Evolutionary conservation across 2,797 vertebrate genomes (phyloP).

Genomic region (Microctenopoma steveboyesi): DNA sequence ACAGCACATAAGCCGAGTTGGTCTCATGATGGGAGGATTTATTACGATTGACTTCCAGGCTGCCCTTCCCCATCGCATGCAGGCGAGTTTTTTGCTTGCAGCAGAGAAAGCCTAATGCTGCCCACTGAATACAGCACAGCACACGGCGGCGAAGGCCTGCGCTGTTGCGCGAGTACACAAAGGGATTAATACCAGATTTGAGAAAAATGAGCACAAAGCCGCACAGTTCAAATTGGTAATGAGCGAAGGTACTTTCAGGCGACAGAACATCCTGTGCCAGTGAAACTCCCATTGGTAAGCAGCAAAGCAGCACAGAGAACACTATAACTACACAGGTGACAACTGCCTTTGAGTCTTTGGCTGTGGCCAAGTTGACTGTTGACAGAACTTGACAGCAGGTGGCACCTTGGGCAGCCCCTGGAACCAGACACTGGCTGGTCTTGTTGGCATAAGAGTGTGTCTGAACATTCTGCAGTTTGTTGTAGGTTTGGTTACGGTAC

Average conservation of each 20-base stretch:
- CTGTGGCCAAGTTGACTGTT: slow-evolving; percentile 88
- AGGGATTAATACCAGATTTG: slow-evolving; percentile 97
- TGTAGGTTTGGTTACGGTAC: slow-evolving; percentile 91
- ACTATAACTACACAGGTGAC: slow-evolving; percentile 93
- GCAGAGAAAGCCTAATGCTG: slow-evolving; percentile 87
- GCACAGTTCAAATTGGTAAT: slow-evolving; percentile 95
- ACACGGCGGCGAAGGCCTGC: slow-evolving; percentile 91
- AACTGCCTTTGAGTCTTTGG: slow-evolving; percentile 94
- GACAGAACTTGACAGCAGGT: slow-evolving; percentile 89
- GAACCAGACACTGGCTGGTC: slow-evolving; percentile 68
- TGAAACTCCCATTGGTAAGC: slow-evolving; percentile 91
- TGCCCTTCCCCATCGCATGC: slow-evolving; percentile 93
- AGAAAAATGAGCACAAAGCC: slow-evolving; percentile 95
- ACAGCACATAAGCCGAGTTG: slow-evolving; percentile 94
- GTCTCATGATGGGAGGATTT: slow-evolving; percentile 98
- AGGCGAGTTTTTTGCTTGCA: slow-evolving; percentile 94
- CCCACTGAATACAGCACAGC: slow-evolving; percentile 89
- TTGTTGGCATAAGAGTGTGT: slow-evolving; percentile 82
- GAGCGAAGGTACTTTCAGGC: slow-evolving; percentile 85
- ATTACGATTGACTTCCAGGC: slow-evolving; percentile 94
- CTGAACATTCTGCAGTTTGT: slow-evolving; percentile 88
- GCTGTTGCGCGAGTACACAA: slow-evolving; percentile 97
- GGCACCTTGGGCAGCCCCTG: slow-evolving; percentile 79
- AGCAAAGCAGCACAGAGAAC: slow-evolving; percentile 93
- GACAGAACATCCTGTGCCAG: slow-evolving; percentile 90